Conservation (phyloP, 2,113 vertebrate genomes). For the Dromaius novaehollandiae region DNA sequence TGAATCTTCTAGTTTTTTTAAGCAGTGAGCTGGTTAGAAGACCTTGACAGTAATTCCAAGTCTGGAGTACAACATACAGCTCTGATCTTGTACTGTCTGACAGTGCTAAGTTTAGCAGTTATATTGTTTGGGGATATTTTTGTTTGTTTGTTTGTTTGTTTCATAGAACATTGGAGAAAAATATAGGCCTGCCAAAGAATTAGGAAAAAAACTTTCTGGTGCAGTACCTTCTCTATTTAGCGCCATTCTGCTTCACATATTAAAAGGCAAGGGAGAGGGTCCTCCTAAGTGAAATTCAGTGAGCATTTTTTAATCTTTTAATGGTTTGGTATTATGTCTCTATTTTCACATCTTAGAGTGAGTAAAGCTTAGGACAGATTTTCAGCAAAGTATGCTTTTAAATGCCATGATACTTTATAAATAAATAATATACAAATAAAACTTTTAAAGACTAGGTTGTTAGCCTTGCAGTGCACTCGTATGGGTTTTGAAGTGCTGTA, state of each 20-base stretch:
- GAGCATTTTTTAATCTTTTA: constrained; percentile 36
- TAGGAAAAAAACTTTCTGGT: constrained; percentile 49
- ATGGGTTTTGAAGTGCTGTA: background rate
- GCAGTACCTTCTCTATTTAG: background rate
- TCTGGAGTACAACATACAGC: constrained; percentile 29
- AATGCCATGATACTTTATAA: background rate
- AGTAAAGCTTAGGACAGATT: constrained; percentile 12
- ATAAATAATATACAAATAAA: constrained; percentile 46
- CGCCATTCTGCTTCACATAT: background rate
- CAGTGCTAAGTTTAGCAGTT: constrained; percentile 65
- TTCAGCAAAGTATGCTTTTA: constrained; percentile 39
- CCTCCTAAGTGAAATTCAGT: background rate
- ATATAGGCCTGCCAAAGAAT: constrained; percentile 35
- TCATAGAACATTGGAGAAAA: constrained; percentile 31
- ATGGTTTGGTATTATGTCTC: constrained; percentile 23
- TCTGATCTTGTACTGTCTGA: constrained; percentile 67
- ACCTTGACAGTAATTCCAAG: constrained; percentile 61
- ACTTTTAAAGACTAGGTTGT: constrained; percentile 7
- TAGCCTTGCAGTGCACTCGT: background rate
- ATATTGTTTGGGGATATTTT: background rate
- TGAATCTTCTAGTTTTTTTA: constrained; percentile 13
- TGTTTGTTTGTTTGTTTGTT: background rate
- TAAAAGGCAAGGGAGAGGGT: constrained; percentile 13
- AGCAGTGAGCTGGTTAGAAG: constrained; percentile 56
- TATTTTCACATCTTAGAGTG: constrained; percentile 15